These are phyloP conservation scores for Malurus cyaneus DNA, from an alignment of 2,113 vertebrate species.

Conservation along the genomic window DNA sequence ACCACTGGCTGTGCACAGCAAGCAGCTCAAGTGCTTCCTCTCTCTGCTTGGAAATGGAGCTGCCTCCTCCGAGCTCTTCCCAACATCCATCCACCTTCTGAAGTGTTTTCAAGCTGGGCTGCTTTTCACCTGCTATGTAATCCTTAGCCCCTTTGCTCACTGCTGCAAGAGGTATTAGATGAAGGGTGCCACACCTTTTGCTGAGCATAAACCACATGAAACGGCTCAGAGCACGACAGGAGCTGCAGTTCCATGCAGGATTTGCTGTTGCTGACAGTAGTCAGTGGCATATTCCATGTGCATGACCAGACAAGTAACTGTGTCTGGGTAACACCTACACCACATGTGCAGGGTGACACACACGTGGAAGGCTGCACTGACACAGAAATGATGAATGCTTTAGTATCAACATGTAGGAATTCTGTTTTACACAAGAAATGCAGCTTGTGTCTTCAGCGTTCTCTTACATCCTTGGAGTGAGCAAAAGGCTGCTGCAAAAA, in stretches of 20 bases:
- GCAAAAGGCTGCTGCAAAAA: neutral
- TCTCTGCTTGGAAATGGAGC: neutral
- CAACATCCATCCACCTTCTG: neutral
- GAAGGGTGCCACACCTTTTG: neutral
- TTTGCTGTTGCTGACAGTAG: rapidly evolving
- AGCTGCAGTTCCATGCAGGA: neutral
- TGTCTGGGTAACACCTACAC: neutral
- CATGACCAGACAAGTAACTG: neutral
- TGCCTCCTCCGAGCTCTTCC: neutral
- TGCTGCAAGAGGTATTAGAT: neutral
- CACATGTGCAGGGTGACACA: neutral
- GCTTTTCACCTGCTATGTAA: neutral
- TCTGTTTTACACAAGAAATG: neutral
- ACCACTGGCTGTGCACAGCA: neutral
- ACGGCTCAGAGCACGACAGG: neutral
- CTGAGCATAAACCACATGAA: neutral
- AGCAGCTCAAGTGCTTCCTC: neutral
- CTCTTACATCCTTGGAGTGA: neutral
- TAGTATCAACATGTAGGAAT: neutral
- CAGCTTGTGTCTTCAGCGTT: neutral
- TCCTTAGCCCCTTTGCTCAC: neutral
- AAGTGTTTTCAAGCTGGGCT: neutral
- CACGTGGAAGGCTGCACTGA: neutral
- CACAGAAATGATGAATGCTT: neutral
- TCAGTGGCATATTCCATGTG: neutral